Evolutionary conservation across 2,797 vertebrate species (phyloP), one percentile per base, ranked within the genome.

Genomic region (Pipistrellus pygmaeus): DNA sequence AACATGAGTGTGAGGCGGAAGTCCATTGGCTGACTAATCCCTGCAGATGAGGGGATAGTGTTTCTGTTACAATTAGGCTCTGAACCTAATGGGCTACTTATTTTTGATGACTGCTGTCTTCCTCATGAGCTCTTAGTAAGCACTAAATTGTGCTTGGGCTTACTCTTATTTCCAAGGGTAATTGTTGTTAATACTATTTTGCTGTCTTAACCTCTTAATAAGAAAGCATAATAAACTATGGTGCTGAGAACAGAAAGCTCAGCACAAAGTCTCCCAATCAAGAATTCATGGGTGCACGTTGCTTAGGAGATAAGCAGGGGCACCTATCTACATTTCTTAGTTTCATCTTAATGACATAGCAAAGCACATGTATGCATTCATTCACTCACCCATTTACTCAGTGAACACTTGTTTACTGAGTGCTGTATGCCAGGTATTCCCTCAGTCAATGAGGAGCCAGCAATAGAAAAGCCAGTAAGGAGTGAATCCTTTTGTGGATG

Each of bases 151-250:
- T 85, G 95, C 21, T 89, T 93, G 81, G 89, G 76, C 66, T 95
- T 55, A 64, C 77, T 85, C 82, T 90, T 81, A 76, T 90, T 92
- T 95, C 96, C 81, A 57, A 87, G 53, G 85, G 46, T 96, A 96
- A 97, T 97, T 95, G 91, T 57, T 76, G 51, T 95, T 95, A 93
- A 96, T 95, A 86, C 55, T 83, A 51, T 94, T 96, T 81, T 82
- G 89, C 81, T 91, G 76, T 83, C 93, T 91, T 96, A 93, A 85
- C 53, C 30, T 95, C 84, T 95, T 87, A 87, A 68, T 91, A 71
- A 66, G 91, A 89, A 95, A 90, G 76, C 68, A 85, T 48, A 94
- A 88, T 72, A 91, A 96, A 95, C 38, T 46, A 25, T 32, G 55
- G 73, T 78, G 85, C 89, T 32, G 35, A 90, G 93, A 95, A 94